A percentile compares a stretch with the other conserved stretches of the same genome.
Evolutionary conservation across 2,888 invertebrate genomes (phyloP).

Genomic region (Rotaria macrura): DNA sequence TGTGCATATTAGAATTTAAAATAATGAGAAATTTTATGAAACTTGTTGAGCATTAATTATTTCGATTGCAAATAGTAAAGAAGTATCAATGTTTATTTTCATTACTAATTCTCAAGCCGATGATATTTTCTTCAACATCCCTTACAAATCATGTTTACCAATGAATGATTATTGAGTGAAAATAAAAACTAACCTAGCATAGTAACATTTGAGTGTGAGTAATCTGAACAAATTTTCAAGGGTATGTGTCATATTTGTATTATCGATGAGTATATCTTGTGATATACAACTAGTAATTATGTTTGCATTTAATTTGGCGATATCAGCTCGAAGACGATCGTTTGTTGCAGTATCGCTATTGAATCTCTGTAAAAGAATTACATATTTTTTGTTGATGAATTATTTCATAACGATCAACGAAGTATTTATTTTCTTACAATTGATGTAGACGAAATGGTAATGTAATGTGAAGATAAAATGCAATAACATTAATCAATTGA

Average conservation of each 20-base stretch:
- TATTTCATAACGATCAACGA: too few relatives aligned
- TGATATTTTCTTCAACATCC: too few relatives aligned
- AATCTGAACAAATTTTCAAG: not conserved
- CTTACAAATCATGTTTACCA: too few relatives aligned
- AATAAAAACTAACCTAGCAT: not conserved
- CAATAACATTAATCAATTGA: not conserved
- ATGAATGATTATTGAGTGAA: too few relatives aligned
- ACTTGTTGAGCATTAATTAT: too few relatives aligned
- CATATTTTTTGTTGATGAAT: not conserved
- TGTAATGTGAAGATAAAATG: not conserved
- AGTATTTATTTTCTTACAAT: not conserved
- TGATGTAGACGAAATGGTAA: constrained; percentile 21
- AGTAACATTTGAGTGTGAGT: not conserved
- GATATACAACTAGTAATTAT: not conserved
- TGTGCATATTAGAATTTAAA: too few relatives aligned
- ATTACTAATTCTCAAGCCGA: too few relatives aligned
- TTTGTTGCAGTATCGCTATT: not conserved
- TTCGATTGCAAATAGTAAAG: too few relatives aligned
- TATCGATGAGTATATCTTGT: not conserved
- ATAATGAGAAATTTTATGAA: too few relatives aligned
- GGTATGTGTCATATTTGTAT: not conserved
- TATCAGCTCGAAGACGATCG: not conserved
- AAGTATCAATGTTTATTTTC: too few relatives aligned
- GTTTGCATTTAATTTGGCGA: constrained; percentile 14
- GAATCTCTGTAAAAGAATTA: not conserved